A percentile compares a stretch with the other conserved stretches of the same genome.
Conservation (phyloP, 1,140 invertebrate species). For the Cryptotermes secundus region DNA sequence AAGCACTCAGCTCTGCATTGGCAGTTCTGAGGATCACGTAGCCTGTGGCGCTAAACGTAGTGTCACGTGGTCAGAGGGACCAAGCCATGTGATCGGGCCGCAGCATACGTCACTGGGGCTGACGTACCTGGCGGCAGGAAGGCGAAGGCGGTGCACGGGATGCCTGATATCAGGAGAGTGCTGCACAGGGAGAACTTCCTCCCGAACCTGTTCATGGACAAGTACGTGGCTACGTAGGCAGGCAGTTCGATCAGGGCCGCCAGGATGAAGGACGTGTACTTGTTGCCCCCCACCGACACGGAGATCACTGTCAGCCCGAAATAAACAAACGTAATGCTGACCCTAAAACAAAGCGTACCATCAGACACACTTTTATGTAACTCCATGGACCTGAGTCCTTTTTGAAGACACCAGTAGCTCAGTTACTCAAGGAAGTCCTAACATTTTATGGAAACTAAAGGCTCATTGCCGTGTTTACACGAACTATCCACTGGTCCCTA, state of each 20-base stretch:
- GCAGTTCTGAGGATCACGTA: too few relatives aligned
- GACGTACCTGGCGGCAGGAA: background rate
- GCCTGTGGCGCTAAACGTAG: too few relatives aligned
- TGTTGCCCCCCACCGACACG: constrained; percentile 52
- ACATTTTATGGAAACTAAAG: too few relatives aligned
- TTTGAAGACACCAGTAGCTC: too few relatives aligned
- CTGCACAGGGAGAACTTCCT: constrained; percentile 15
- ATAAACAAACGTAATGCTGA: constrained; percentile 52
- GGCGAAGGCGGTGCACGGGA: background rate
- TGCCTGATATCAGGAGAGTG: background rate
- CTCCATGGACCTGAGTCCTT: too few relatives aligned
- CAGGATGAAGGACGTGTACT: constrained; percentile 41
- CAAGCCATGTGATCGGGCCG: too few relatives aligned
- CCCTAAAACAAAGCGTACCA: constrained; percentile 42
- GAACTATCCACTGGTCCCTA: too few relatives aligned
- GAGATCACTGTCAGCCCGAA: constrained; percentile 55
- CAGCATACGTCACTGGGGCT: background rate
- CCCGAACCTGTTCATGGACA: constrained; percentile 37
- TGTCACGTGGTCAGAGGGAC: too few relatives aligned
- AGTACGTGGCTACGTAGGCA: constrained; percentile 45
- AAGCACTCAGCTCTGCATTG: too few relatives aligned
- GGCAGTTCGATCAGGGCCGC: constrained; percentile 43
- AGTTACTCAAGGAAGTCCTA: too few relatives aligned
- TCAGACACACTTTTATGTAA: too few relatives aligned
- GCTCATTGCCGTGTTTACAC: too few relatives aligned